Conservation (phyloP, 2,797 vertebrate species). For the Chelonia mydas region DNA sequence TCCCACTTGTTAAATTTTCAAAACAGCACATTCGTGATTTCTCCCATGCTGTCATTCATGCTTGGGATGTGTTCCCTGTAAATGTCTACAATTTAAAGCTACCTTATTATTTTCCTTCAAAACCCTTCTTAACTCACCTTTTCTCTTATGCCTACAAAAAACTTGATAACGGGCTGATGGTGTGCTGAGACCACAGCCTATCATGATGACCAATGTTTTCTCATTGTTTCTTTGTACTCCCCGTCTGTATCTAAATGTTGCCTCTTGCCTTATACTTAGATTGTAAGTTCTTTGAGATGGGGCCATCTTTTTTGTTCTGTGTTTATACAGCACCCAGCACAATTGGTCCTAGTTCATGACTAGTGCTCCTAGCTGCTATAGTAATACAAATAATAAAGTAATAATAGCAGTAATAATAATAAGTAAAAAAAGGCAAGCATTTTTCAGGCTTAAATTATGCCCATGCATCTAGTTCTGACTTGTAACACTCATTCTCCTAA, state of each 20-base stretch:
- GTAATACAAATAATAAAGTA: no score
- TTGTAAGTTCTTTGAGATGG: no score
- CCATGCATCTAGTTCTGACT: not conserved
- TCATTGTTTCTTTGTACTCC: not conserved
- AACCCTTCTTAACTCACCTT: not conserved
- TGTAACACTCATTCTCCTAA: not conserved
- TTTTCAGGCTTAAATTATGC: not conserved
- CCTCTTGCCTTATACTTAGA: no score
- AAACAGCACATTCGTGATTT: not conserved
- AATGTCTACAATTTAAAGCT: not conserved
- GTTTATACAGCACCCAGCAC: not conserved
- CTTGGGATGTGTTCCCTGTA: not conserved
- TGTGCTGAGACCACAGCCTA: not conserved
- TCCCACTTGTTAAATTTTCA: not conserved
- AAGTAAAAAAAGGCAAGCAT: not conserved
- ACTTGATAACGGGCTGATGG: not conserved
- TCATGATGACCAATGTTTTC: not conserved
- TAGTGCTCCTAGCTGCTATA: no score
- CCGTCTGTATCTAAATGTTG: no score
- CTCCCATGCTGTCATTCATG: accelerated
- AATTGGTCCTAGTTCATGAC: not conserved
- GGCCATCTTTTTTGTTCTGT: no score
- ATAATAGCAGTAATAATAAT: no score
- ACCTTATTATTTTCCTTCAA: accelerated
- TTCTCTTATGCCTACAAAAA: not conserved